Percentiles rank a stretch among this genome's conserved stretches.
Evolutionary conservation across 2,113 vertebrate species (phyloP).

Genomic region (Microcebus tavaratra): DNA sequence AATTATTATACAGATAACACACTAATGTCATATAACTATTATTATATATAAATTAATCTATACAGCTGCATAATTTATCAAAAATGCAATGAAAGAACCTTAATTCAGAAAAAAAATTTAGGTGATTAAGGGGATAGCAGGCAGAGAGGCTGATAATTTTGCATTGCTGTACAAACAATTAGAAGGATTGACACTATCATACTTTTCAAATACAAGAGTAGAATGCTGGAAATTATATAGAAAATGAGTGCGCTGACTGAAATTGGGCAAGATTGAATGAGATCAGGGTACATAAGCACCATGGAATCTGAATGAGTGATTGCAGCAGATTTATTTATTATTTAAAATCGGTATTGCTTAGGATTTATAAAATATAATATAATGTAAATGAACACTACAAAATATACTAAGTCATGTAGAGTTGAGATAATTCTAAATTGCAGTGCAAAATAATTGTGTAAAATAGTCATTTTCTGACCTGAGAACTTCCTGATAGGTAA

Average conservation of each 20-base stretch:
- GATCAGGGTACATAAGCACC: neutral
- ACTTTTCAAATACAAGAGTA: neutral
- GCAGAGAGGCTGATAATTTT: neutral
- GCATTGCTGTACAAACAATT: neutral
- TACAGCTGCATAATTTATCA: neutral
- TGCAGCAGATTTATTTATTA: neutral
- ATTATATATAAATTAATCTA: constrained; percentile 24
- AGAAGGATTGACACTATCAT: neutral
- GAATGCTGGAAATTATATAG: neutral
- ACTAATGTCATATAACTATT: neutral
- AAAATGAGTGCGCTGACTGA: neutral
- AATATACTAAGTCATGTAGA: neutral
- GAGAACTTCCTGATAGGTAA: neutral
- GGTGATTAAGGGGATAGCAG: neutral
- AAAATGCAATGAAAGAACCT: constrained; percentile 35
- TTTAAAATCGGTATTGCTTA: neutral
- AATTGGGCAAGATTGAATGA: neutral
- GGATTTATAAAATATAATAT: neutral
- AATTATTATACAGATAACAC: neutral
- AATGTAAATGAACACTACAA: neutral
- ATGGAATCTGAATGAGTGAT: neutral
- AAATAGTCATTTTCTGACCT: neutral
- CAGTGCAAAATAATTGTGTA: neutral
- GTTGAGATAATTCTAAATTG: neutral
- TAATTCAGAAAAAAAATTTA: constrained; percentile 12